These are phyloP conservation scores for Nixonia krombeini DNA, from an alignment of 1,140 invertebrate species.

Conservation along the genomic window DNA sequence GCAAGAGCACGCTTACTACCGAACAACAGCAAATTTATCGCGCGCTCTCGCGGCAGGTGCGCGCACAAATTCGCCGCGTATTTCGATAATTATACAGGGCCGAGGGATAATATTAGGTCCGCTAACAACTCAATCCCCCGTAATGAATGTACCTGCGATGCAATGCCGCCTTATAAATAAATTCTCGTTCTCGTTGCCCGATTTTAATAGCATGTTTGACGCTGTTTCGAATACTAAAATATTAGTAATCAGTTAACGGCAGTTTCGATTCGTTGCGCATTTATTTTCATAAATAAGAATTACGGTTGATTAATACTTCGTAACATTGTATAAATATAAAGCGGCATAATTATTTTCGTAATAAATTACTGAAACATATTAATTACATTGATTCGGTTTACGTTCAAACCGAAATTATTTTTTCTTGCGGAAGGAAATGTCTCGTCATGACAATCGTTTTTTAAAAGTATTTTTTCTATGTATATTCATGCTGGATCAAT, in stretches of 20 bases:
- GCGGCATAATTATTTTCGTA: too few species aligned
- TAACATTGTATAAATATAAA: too few species aligned
- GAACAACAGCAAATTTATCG: constrained; percentile 14
- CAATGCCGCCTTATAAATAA: neutral
- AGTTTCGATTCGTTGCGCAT: too few species aligned
- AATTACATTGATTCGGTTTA: too few species aligned
- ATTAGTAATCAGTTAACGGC: too few species aligned
- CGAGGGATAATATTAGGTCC: constrained; percentile 15
- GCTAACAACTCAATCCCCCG: constrained; percentile 19
- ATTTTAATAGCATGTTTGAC: neutral
- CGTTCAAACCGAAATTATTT: too few species aligned
- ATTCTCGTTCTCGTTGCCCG: neutral
- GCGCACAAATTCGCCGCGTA: constrained; percentile 7
- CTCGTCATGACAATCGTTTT: too few species aligned
- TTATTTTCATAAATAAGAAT: too few species aligned
- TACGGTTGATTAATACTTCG: too few species aligned
- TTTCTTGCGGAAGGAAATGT: too few species aligned
- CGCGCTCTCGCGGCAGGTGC: neutral
- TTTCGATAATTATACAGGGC: constrained; percentile 21
- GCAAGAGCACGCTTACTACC: neutral
- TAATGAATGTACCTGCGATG: neutral
- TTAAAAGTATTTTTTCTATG: constrained; percentile 9
- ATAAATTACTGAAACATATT: too few species aligned
- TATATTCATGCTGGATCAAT: constrained; percentile 41
- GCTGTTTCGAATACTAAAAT: neutral